Evolutionary conservation across 1,140 invertebrate species (phyloP), one percentile per base, ranked within the genome.

Genomic region (Pemphigus obesinymphae): DNA sequence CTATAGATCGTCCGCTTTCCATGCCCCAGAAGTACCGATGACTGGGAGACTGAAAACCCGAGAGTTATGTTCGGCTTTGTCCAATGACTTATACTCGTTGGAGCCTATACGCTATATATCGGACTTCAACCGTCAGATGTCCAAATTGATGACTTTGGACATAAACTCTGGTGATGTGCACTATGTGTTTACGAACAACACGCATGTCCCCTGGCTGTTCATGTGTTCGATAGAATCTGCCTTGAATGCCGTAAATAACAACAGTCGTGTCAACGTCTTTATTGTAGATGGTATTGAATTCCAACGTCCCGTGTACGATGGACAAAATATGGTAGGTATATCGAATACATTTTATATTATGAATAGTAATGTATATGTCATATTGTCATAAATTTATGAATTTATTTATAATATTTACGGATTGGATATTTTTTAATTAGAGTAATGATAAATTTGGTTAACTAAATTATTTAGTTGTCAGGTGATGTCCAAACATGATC

Each of bases 161-260:
- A 0, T 45, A 11, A 37, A 17, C 23, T 5, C 26, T 0, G 8
- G 6, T 15, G 76, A 80, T 23, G 40, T 80, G 6, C 76, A 80
- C 37, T 80, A 63, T 8, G 76, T 80, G 40, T 80, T 80, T 1
- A 13, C 31, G 1, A 45, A 61, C 17, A 26, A 11, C 76, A 26
- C 58, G 8, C 40, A 17, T 13, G 17, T 61, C 15, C 37, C 55
- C 3, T 45, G 17, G 55, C 1, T 63, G 37, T 80, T 3, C 7
- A 20, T 29, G 15, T 80, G 76, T 31, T 80, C 76, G 7, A 23
- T 80, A 7, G 76, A 80, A n/a, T 63, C 76, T 3, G 55, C 23
- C 1, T 3, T 80, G 23, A 20, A 3, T 23, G 26, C 23, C 1
- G 45, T 2, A 13, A 15, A 0, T 13, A 11, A 45, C 11, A 26